These are phyloP conservation scores for Pristionchus japonicus DNA, from an alignment of 2,888 invertebrate species.

Conservation along the genomic window DNA sequence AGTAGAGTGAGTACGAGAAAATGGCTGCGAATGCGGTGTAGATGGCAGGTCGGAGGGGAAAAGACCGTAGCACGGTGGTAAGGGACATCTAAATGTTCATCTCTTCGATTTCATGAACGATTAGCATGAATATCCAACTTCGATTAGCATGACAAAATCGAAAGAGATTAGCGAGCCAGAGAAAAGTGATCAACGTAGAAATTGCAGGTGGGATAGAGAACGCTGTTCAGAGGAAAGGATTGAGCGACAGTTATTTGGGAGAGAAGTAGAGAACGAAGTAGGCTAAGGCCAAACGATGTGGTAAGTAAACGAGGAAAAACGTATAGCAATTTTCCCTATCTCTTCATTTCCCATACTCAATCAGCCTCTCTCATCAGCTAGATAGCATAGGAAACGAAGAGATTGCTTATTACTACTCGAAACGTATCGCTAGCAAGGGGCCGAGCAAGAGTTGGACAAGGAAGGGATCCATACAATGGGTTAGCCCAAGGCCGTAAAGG, in stretches of 20 bases:
- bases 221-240: neutral
- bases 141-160: no score
- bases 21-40: conserved; percentile 53
- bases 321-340: neutral
- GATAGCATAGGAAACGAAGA: neutral
- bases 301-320: neutral
- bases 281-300: neutral
- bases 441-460: neutral
- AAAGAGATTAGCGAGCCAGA: no score
- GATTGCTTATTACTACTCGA: neutral
- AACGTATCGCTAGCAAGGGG: neutral
- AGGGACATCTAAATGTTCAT: conserved; percentile 43
- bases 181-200: no score
- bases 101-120: no score
- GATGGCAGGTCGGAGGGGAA: neutral
- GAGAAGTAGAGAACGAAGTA: neutral
- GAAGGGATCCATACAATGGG: conserved; percentile 23
- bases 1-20: conserved; percentile 64
- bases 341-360: neutral
- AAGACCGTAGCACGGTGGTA: neutral
- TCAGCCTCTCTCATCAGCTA: neutral
- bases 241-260: neutral
- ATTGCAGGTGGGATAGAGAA: neutral
- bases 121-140: no score
- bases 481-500: conserved; percentile 31